These are phyloP conservation scores for Anas bernieri DNA, from an alignment of 2,797 vertebrate species.

Conservation along the genomic window DNA sequence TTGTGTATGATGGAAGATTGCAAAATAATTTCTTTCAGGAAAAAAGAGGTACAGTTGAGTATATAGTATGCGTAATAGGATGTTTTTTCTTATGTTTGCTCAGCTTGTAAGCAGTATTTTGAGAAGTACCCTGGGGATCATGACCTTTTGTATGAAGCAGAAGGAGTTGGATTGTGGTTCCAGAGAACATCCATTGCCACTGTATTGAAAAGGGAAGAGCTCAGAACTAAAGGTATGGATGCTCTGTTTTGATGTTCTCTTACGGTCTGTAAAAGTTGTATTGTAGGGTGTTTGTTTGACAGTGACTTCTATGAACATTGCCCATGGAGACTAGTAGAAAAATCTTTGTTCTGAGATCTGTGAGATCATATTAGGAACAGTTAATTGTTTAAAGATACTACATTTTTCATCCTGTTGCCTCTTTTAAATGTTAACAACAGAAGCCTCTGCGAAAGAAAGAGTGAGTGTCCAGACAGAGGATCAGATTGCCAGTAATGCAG, in stretches of 20 bases:
- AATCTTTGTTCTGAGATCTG: not conserved
- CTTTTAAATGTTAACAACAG: constrained; percentile 32
- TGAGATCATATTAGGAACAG: not conserved
- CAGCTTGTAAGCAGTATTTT: constrained; percentile 88
- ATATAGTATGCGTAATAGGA: not conserved
- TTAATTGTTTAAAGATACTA: not conserved
- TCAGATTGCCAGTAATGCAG: not conserved
- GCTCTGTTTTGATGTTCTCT: not conserved
- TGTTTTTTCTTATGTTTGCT: constrained; percentile 5
- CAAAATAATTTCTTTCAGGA: not conserved
- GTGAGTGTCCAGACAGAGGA: constrained; percentile 17
- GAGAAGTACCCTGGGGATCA: constrained; percentile 82
- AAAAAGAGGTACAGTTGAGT: not conserved
- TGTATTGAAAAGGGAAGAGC: constrained; percentile 73
- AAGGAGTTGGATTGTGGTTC: constrained; percentile 80
- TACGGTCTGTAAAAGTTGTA: not conserved
- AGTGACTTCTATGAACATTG: not conserved
- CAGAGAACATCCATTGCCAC: constrained; percentile 81
- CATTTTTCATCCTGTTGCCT: not conserved
- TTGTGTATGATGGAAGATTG: not conserved
- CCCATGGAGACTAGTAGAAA: not conserved
- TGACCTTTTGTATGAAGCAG: constrained; percentile 87
- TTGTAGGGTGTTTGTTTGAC: not conserved
- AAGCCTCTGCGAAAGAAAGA: constrained; percentile 43
- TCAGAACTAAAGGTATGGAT: constrained; percentile 73